Base-by-base conservation (phyloP, 2,113 vertebrate genomes). In the Pseudopipra pipra region DNA sequence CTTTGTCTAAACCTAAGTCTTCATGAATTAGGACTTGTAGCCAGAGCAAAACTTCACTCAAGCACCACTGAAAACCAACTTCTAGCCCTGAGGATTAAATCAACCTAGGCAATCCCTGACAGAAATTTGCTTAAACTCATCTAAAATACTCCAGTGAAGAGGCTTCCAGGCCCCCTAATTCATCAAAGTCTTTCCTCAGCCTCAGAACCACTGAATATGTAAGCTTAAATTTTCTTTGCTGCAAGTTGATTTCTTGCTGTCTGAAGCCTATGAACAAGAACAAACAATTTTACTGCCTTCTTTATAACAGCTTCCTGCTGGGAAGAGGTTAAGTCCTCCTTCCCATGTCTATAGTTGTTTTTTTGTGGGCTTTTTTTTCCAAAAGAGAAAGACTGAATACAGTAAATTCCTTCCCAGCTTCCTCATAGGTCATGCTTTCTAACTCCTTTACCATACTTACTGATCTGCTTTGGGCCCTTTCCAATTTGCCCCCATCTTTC, bases 371-470 rank as follows among this genome's bases (percentile, higher is more conserved):
- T 8, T 18, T 47, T 15, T 70, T 63, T 12, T 10, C 8, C 19
- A 35, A 52, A 73, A 88, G 39, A 90, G 41, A 83, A 89, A 72
- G 79, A 62, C 63, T 66, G 75, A 88, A 77, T 61, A 90, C 41
- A 49, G 44, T 58, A 35, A 88, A 96, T 92, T 93, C 90, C 51
- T 88, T 31, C 63, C 63, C 25, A 90, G 67, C 83, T 84, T 96
- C 72, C 72, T 89, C 85, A 84, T 21, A 94, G 91, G 89, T 93
- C 86, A 86, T 17, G 35, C 24, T 93, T 89, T 86, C 86, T 82
- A 91, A 75, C 44, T 81, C 51, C 59, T 41, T 41, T 47, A 90
- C 58, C 20, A 14, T 10, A 55, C 55, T 92, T 51, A 52, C 63
- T 71, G 72, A 41, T 71, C 72, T 92, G 5, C 39, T 78, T 59